phyloP scores from a whole-genome alignment of 2,888 invertebrate species.

The Philereme vetulata region DNA sequence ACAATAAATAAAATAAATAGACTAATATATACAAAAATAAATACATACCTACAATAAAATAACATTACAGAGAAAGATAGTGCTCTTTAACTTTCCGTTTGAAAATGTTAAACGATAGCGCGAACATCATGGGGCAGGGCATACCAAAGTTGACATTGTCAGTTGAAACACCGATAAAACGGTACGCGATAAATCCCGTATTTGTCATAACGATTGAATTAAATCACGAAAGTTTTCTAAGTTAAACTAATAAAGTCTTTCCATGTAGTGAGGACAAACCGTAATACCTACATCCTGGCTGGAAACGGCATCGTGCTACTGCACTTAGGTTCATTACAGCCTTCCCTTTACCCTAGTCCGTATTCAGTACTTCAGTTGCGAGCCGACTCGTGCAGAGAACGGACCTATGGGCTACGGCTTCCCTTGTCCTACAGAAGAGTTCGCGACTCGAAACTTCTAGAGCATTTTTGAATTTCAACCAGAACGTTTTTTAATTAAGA shows the following conservation, averaged over 20 bases:
- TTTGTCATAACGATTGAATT: neutral
- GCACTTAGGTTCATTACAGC: slow-evolving; percentile 12
- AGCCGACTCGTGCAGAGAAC: slow-evolving; percentile 12
- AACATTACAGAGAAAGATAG: no score
- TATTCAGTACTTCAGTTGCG: slow-evolving; percentile 15
- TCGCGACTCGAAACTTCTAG: slow-evolving; percentile 8
- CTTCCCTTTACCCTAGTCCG: slow-evolving; percentile 3
- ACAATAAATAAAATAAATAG: no score
- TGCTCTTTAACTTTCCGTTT: no score
- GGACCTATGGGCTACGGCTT: slow-evolving; percentile 8
- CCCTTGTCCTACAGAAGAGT: neutral
- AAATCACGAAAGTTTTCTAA: neutral
- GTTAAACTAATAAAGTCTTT: neutral
- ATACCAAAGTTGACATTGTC: no score
- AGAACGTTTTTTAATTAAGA: neutral
- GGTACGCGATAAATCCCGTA: neutral
- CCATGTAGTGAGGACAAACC: neutral
- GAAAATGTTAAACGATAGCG: no score
- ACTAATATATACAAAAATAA: no score
- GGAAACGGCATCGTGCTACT: neutral
- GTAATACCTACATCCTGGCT: neutral
- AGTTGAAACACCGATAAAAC: no score
- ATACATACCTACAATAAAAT: no score
- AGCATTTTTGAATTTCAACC: neutral
- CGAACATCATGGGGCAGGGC: no score